Conservation (phyloP, 2,113 vertebrate genomes). For the Nycticebus coucang region DNA sequence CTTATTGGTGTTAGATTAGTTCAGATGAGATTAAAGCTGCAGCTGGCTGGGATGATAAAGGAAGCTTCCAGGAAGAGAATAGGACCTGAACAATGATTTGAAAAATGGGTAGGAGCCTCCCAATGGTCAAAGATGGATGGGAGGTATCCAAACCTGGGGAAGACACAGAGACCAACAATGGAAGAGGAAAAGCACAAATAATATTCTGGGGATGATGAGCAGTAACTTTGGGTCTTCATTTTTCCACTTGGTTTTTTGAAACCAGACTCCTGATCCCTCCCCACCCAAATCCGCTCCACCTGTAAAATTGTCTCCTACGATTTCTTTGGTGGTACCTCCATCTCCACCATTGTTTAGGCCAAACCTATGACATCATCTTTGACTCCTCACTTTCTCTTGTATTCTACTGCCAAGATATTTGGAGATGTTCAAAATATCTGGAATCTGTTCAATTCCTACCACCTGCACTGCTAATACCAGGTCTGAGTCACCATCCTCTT, state of each 20-base stretch:
- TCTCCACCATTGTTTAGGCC: neutral
- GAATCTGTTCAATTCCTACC: neutral
- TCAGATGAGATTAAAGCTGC: constrained; percentile 8
- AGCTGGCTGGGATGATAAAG: neutral
- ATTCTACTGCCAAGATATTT: neutral
- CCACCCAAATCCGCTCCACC: neutral
- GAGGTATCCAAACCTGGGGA: neutral
- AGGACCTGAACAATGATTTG: neutral
- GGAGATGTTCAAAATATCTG: neutral
- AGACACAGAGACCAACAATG: neutral
- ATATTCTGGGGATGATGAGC: neutral
- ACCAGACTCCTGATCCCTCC: neutral
- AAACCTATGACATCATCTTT: neutral
- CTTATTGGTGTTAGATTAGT: constrained; percentile 15
- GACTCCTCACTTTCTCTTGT: neutral
- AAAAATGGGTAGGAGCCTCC: neutral
- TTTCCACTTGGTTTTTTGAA: neutral
- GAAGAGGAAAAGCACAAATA: neutral
- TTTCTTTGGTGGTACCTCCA: neutral
- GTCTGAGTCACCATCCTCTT: neutral
- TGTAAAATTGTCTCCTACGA: neutral
- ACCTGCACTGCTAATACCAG: neutral
- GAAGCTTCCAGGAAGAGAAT: neutral
- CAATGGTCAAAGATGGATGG: neutral
- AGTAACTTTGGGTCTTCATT: neutral